A percentile compares a stretch with the other conserved stretches of the same genome.
phyloP scores from a whole-genome alignment of 2,797 vertebrate genomes.

The Onychomys torridus region DNA sequence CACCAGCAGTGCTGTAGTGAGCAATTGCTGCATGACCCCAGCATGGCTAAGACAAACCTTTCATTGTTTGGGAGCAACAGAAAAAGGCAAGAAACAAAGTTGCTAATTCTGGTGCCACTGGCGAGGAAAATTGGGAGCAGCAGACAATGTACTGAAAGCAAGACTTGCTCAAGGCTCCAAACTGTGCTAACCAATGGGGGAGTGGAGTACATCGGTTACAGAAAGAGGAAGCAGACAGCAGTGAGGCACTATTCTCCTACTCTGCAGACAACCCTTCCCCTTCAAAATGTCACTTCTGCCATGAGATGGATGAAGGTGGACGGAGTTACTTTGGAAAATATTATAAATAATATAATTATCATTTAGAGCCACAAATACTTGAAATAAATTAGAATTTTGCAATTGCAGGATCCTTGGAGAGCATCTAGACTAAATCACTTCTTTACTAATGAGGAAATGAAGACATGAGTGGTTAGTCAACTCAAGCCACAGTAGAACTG shows the following conservation, averaged over 20 bases:
- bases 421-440: not conserved
- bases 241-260: not conserved
- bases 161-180: not conserved
- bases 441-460: conserved; percentile 26
- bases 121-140: not conserved
- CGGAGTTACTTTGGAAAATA: not conserved
- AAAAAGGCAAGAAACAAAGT: conserved; percentile 20
- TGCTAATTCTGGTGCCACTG: not conserved
- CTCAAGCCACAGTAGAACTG: not conserved
- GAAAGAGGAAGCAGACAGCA: not conserved
- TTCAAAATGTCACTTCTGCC: not conserved
- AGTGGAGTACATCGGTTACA: not conserved
- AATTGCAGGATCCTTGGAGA: not conserved
- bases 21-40: not conserved
- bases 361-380: not conserved
- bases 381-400: conserved; percentile 8
- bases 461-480: not conserved
- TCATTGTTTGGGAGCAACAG: not conserved
- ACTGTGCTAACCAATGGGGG: not conserved
- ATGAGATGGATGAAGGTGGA: not conserved
- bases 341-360: not conserved
- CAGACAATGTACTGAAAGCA: not conserved
- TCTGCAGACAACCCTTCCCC: not conserved
- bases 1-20: not conserved
- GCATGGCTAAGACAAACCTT: not conserved